Evolutionary conservation across 2,113 vertebrate species (phyloP).

Genomic region (Brachypodius melanocephalos): DNA sequence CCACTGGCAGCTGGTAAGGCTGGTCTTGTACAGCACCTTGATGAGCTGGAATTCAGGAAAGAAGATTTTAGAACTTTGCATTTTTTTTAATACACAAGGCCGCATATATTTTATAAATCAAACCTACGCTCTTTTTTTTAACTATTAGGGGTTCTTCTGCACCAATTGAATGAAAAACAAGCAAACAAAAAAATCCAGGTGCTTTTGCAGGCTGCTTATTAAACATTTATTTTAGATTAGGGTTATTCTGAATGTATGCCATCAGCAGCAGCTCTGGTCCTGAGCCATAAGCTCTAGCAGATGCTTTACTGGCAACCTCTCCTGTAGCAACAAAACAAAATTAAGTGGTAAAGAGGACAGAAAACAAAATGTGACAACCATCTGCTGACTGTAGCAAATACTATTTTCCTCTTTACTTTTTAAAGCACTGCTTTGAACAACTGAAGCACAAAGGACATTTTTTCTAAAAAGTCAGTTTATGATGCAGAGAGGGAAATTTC

Average conservation of each 20-base stretch:
- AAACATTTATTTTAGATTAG: slow-evolving; percentile 81
- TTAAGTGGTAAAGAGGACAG: slow-evolving; percentile 80
- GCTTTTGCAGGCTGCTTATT: slow-evolving; percentile 69
- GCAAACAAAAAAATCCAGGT: slow-evolving; percentile 46
- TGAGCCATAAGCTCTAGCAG: slow-evolving; percentile 81
- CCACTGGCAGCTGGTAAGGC: slow-evolving; percentile 99
- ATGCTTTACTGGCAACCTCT: slow-evolving; percentile 82
- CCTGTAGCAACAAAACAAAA: slow-evolving; percentile 79
- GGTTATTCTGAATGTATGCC: slow-evolving; percentile 73
- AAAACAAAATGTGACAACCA: slow-evolving; percentile 84
- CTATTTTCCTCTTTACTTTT: slow-evolving; percentile 69
- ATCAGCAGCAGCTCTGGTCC: slow-evolving; percentile 69
- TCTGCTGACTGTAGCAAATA: slow-evolving; percentile 80
- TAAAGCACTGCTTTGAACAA: slow-evolving; percentile 70
- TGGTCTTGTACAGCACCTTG: slow-evolving; percentile 93
- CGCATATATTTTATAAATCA: slow-evolving; percentile 43
- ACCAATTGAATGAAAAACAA: slow-evolving; percentile 12
- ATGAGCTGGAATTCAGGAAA: slow-evolving; percentile 88
- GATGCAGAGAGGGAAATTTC: slow-evolving; percentile 60
- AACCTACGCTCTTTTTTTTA: background rate
- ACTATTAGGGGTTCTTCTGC: background rate
- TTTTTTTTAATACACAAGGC: slow-evolving; percentile 1
- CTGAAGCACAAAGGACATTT: slow-evolving; percentile 60
- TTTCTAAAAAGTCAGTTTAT: slow-evolving; percentile 41
- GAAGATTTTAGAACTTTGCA: slow-evolving; percentile 63